These are phyloP conservation scores for Heliconius melpomene DNA, from an alignment of 1,140 invertebrate genomes.

Conservation along the genomic window DNA sequence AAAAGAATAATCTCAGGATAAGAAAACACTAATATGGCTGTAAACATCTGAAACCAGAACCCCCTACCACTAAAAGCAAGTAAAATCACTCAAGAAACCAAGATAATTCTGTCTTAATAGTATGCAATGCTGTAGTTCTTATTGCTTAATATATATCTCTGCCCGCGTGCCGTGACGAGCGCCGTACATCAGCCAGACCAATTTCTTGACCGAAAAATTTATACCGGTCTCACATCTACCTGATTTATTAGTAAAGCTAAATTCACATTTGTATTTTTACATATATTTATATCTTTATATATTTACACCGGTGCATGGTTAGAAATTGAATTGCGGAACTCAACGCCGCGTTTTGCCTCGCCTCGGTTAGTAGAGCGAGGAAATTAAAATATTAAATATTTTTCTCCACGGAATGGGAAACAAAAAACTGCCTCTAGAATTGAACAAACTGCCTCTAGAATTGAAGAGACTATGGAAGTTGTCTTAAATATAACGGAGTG, in stretches of 20 bases:
- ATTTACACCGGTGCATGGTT: too few species aligned
- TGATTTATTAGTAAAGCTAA: constrained; percentile 39
- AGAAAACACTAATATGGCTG: too few species aligned
- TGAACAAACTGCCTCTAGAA: too few species aligned
- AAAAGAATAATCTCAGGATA: too few species aligned
- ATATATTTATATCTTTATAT: too few species aligned
- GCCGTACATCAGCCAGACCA: constrained; percentile 46
- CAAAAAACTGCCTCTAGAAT: too few species aligned
- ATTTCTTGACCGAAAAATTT: constrained; percentile 55
- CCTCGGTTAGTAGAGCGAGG: too few species aligned
- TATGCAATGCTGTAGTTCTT: constrained; percentile 22
- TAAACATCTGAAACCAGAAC: constrained; percentile 14
- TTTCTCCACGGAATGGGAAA: too few species aligned
- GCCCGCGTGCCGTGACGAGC: constrained; percentile 41
- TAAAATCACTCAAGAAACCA: neutral
- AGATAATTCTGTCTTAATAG: neutral
- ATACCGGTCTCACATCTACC: constrained; percentile 41
- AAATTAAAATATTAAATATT: too few species aligned
- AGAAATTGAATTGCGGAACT: neutral
- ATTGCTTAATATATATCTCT: constrained; percentile 47
- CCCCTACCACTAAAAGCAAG: neutral
- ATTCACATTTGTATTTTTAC: neutral
- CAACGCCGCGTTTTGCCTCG: neutral
- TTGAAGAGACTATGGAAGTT: accelerated
- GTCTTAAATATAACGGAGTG: too few species aligned